These are phyloP conservation scores for Sitta carolinensis DNA, from an alignment of 2,797 vertebrate genomes.

Conservation along the genomic window DNA sequence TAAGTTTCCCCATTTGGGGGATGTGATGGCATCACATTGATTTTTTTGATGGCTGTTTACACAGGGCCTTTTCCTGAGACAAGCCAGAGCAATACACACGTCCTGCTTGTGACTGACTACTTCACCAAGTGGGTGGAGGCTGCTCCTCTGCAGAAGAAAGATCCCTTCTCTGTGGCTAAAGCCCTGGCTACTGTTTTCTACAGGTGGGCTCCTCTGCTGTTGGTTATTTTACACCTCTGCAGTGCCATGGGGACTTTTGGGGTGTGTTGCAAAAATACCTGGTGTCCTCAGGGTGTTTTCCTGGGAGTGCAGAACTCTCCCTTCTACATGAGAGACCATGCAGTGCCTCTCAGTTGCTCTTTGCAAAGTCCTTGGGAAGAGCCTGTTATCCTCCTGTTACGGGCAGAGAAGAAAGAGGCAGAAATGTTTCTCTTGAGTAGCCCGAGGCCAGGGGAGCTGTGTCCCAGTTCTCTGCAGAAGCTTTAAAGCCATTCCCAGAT, in stretches of 20 bases:
- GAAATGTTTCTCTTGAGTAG: background rate
- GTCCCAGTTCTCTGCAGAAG: background rate
- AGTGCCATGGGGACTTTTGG: background rate
- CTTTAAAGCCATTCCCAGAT: background rate
- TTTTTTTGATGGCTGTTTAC: background rate
- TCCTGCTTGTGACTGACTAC: slow-evolving; percentile 84
- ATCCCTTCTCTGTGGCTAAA: slow-evolving; percentile 81
- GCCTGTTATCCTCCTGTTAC: background rate
- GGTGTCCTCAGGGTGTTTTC: background rate
- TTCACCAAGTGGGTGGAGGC: slow-evolving; percentile 92
- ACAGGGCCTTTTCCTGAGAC: slow-evolving; percentile 87
- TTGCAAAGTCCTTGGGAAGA: background rate
- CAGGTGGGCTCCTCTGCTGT: slow-evolving; percentile 74
- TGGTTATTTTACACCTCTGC: background rate
- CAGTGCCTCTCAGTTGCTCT: background rate
- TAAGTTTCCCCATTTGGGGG: background rate
- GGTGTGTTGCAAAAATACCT: background rate
- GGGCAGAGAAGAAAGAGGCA: background rate
- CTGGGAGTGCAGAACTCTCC: background rate
- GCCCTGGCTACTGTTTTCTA: slow-evolving; percentile 84
- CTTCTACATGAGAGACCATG: background rate
- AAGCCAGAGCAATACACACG: slow-evolving; percentile 75
- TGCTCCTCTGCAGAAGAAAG: slow-evolving; percentile 81
- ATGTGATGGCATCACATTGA: background rate
- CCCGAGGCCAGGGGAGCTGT: background rate